Evolutionary conservation across 2,113 vertebrate species (phyloP).

Genomic region (Oncorhynchus clarkii): DNA sequence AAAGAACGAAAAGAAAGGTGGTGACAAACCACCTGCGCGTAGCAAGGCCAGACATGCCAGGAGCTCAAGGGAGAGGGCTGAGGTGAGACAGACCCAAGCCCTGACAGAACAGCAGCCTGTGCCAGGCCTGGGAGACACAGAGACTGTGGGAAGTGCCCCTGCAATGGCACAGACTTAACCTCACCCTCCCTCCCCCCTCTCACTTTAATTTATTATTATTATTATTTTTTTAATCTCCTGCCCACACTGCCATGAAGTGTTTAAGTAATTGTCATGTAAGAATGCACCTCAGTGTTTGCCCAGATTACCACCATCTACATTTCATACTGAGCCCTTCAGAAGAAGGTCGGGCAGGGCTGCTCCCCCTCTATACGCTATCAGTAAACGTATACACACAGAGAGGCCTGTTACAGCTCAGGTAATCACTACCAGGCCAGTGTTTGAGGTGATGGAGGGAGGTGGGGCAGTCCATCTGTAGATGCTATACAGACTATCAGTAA

Average conservation of each 20-base stretch:
- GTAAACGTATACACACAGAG: conserved; percentile 63
- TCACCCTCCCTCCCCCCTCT: neutral
- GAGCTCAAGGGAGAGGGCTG: neutral
- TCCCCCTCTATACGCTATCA: conserved; percentile 55
- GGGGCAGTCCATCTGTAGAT: neutral
- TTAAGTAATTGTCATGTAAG: conserved; percentile 68
- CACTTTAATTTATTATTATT: neutral
- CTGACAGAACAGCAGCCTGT: neutral
- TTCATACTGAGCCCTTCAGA: conserved; percentile 56
- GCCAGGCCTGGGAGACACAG: neutral
- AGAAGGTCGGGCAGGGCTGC: conserved; percentile 35
- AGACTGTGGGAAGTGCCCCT: neutral
- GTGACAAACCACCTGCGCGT: neutral
- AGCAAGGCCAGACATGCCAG: neutral
- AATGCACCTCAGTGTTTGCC: conserved; percentile 49
- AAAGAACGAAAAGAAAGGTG: neutral
- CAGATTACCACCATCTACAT: conserved; percentile 50
- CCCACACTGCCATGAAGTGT: conserved; percentile 25
- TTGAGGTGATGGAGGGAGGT: conserved; percentile 58
- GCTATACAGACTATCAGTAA: too few species aligned
- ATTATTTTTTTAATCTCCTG: neutral
- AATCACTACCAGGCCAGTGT: conserved; percentile 67
- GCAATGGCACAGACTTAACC: too few species aligned
- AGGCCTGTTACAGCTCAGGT: conserved; percentile 52
- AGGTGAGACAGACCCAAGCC: conserved; percentile 1